Evolutionary conservation across 2,888 invertebrate species (phyloP), one percentile per base, ranked within the genome.

Genomic region (Lissocephala sabroskyi): DNA sequence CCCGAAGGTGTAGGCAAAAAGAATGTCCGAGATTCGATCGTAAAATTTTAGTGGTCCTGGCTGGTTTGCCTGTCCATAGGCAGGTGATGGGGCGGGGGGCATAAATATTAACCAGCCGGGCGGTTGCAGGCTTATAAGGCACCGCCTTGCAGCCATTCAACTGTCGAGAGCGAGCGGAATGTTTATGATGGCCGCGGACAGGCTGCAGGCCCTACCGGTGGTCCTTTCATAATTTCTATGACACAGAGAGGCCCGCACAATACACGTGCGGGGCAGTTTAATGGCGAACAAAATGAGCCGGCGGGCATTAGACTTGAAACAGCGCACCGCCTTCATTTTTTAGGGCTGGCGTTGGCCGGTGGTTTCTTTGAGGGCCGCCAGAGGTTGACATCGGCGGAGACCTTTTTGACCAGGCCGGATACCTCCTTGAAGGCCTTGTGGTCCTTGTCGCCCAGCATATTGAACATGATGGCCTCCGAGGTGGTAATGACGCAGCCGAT

Each of bases 401-500:
- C 85, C 0, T 71, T 65, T n/a, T 66, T 87, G 26, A 92, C 87
- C 3, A 95, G 83, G 56, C 86, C 86, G 32, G 91, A 88, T 10
- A 94, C 85, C 42, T 88, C 86, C 66, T 90, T 90, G 79, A 95
- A 95, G 23, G 89, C 87, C 1, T 91, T 89, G 80, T 94, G 89
- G 17, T 91, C 88, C 74, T 94, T 91, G 79, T 91, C 91, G 11
- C 86, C 87, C 48, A 94, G 60, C 10, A 95, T 83, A 80, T 93
- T 92, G 73, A 94, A 91, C 14, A 95, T 86, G 0, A 94, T 87
- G 60, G 90, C 91, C 79, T 95, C 95, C 17, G 90, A 88, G 0
- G 93, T 93, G 6, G 92, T 89, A 41, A 95, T 88, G 57, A 89
- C 88, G 63, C 93, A 94, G n/a, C 95, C 95, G 44, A 91, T 87